Conservation (phyloP, 2,797 vertebrate species). For the Lacerta viridis region DNA sequence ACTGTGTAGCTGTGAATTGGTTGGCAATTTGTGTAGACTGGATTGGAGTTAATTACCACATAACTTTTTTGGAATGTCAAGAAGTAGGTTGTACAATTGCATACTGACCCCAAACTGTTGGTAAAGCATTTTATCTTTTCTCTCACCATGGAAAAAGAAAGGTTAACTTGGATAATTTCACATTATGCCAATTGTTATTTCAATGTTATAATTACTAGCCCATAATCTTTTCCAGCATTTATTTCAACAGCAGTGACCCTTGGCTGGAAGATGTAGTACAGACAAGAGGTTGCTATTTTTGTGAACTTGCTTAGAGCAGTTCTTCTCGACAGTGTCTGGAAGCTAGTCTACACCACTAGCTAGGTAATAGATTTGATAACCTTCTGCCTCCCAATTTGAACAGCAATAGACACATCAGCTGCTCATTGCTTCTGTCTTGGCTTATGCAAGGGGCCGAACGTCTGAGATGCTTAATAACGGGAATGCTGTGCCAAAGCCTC, state of each 20-base stretch:
- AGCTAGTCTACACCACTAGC: background rate
- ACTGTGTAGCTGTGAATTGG: background rate
- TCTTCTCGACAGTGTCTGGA: slow-evolving; percentile 5
- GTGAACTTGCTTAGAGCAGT: background rate
- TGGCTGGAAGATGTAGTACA: background rate
- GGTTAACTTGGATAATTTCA: background rate
- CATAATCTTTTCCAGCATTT: slow-evolving; percentile 7
- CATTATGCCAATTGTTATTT: background rate
- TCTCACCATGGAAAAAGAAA: background rate
- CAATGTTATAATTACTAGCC: background rate
- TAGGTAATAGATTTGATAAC: slow-evolving; percentile 9
- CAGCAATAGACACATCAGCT: background rate
- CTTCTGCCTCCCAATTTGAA: background rate
- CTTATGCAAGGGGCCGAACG: background rate
- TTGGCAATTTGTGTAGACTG: background rate
- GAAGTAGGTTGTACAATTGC: background rate
- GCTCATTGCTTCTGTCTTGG: background rate
- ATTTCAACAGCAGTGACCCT: background rate
- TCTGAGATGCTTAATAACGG: background rate
- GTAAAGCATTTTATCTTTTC: background rate
- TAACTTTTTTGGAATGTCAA: background rate
- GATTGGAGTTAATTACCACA: background rate
- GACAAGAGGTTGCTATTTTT: slow-evolving; percentile 34
- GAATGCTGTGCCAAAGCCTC: background rate
- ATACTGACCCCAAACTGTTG: background rate